phyloP scores from a whole-genome alignment of 2,888 invertebrate species.

The Clostera curtula region DNA sequence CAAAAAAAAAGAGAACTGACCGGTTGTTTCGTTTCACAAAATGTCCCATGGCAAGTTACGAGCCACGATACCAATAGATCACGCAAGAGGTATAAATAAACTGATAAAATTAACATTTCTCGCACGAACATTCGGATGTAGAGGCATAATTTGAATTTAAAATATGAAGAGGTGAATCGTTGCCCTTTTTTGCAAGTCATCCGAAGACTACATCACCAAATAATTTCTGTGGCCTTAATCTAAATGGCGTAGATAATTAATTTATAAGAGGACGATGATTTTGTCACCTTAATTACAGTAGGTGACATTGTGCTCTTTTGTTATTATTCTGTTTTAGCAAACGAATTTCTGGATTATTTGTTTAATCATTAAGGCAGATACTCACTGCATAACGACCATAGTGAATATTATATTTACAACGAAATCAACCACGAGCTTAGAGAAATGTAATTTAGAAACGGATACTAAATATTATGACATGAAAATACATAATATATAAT shows the following conservation, averaged over 20 bases:
- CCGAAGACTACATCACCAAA: constrained; percentile 26
- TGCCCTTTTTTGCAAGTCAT: constrained; percentile 29
- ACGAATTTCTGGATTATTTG: no score
- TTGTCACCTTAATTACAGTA: no score
- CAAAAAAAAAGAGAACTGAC: background rate
- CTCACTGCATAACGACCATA: no score
- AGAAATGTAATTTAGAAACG: no score
- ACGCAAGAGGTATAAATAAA: constrained; percentile 19
- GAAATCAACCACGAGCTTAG: no score
- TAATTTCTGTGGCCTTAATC: constrained; percentile 32
- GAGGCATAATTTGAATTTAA: constrained; percentile 30
- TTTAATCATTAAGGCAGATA: no score
- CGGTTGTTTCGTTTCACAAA: background rate
- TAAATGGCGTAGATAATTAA: constrained; percentile 27
- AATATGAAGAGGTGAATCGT: constrained; percentile 21
- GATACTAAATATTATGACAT: no score
- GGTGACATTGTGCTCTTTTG: no score
- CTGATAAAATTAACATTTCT: constrained; percentile 27
- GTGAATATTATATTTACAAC: no score
- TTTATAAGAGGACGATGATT: constrained; percentile 24
- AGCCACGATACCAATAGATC: constrained; percentile 9
- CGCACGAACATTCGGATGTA: constrained; percentile 20
- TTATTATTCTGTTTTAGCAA: no score
- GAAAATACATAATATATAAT: no score
- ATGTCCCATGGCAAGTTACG: constrained; percentile 1